Evolutionary conservation across 2,888 invertebrate species (phyloP).

Genomic region (Cerceris ruficornis): DNA sequence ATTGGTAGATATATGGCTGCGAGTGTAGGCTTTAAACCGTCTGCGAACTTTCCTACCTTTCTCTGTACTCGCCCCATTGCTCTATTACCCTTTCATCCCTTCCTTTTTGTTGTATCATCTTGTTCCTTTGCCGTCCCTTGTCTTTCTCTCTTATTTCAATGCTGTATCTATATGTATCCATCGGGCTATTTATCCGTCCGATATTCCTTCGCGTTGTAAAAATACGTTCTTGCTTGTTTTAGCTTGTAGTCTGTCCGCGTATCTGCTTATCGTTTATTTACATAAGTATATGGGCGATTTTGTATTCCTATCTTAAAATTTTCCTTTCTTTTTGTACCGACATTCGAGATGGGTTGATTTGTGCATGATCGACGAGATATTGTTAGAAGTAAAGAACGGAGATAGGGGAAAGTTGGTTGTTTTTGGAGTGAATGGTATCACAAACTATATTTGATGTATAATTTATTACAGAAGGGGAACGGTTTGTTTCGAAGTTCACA

Average conservation of each 20-base stretch:
- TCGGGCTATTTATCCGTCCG: neutral
- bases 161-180: neutral
- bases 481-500: too few relatives aligned
- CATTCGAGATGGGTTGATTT: too few relatives aligned
- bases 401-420: too few relatives aligned
- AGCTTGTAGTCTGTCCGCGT: neutral
- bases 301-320: too few relatives aligned
- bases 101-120: neutral
- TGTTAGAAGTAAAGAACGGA: too few relatives aligned
- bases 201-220: neutral
- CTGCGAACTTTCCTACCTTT: slow-evolving; percentile 52
- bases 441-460: too few relatives aligned
- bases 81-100: slow-evolving; percentile 15
- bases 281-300: too few relatives aligned
- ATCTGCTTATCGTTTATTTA: neutral
- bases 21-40: slow-evolving; percentile 55
- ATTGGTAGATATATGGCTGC: slow-evolving; percentile 27
- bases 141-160: neutral
- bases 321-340: too few relatives aligned
- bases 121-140: neutral
- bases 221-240: neutral
- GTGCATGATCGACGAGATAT: too few relatives aligned
- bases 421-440: too few relatives aligned
- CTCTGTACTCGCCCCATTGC: neutral
- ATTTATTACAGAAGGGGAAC: too few relatives aligned